Evolutionary conservation across 2,888 invertebrate genomes (phyloP).

Genomic region (Toxonevra muliebris): DNA sequence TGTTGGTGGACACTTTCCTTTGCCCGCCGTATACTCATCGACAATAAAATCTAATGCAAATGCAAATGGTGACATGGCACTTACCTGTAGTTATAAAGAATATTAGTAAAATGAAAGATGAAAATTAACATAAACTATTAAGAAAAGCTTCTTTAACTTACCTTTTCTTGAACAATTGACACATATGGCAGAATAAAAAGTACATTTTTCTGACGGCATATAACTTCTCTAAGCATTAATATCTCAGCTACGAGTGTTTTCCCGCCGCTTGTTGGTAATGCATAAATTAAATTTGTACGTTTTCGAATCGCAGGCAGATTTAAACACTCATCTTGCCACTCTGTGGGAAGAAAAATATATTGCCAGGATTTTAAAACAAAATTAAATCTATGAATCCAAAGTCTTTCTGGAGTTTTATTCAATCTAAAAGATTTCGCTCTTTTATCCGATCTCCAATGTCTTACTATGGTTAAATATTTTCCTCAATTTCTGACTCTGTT

Average conservation of each 20-base stretch:
- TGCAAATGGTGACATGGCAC: conserved; percentile 82
- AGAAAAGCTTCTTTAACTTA: conserved; percentile 54
- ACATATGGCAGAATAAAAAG: conserved; percentile 94
- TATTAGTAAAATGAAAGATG: too few relatives aligned
- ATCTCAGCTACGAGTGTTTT: conserved; percentile 98
- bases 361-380: too few relatives aligned
- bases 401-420: too few relatives aligned
- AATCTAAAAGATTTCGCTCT: too few relatives aligned
- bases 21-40: conserved; percentile 95
- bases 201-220: conserved; percentile 83
- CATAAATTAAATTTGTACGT: conserved; percentile 86
- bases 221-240: conserved; percentile 85
- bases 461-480: too few relatives aligned
- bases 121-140: not conserved
- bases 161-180: conserved; percentile 97
- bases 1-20: conserved; percentile 87
- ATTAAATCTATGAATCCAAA: too few relatives aligned
- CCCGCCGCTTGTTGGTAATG: conserved; percentile 95
- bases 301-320: conserved; percentile 76
- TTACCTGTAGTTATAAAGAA: conserved; percentile 45
- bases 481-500: too few relatives aligned
- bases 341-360: conserved; percentile 66
- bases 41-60: conserved; percentile 86
- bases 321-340: conserved; percentile 95
- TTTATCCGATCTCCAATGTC: too few relatives aligned